These are phyloP conservation scores for Grammomys surdaster DNA, from an alignment of 2,113 vertebrate genomes.

Conservation along the genomic window DNA sequence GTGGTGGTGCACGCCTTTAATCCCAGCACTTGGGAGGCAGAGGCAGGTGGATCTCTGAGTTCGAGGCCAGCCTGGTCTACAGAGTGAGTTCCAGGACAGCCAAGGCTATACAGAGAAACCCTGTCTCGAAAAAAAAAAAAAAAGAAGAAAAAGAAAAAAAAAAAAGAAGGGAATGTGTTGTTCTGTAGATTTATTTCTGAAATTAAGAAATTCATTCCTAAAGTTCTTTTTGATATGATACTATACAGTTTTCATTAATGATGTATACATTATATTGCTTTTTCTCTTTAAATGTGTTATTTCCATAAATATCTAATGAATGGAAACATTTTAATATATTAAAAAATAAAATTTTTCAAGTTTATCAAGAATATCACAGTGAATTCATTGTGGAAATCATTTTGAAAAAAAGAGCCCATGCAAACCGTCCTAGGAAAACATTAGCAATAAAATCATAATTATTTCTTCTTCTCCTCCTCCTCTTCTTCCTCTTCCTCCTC, in stretches of 20 bases:
- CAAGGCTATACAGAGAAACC: no score
- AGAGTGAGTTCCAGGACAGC: no score
- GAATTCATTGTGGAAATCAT: constrained; percentile 13
- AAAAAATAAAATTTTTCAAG: constrained; percentile 52
- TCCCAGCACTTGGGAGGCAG: no score
- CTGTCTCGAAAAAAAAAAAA: no score
- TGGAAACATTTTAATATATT: constrained; percentile 9
- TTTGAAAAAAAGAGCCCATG: constrained; percentile 33
- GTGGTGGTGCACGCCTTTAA: no score
- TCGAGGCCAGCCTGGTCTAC: no score
- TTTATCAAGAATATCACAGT: constrained; percentile 56
- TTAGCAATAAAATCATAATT: constrained; percentile 30
- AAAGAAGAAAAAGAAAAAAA: no score
- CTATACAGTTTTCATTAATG: not conserved
- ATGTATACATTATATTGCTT: constrained; percentile 59
- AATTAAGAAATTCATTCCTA: constrained; percentile 57
- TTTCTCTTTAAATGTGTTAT: constrained; percentile 85
- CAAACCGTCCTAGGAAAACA: constrained; percentile 67
- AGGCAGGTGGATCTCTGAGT: no score
- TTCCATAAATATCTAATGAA: constrained; percentile 87
- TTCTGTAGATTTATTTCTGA: constrained; percentile 75
- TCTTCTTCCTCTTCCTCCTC: no score
- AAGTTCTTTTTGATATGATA: not conserved
- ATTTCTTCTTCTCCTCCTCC: not conserved
- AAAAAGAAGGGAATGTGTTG: constrained; percentile 82